Conservation (phyloP, 2,113 vertebrate species). For the Notarius lentiginosus region DNA sequence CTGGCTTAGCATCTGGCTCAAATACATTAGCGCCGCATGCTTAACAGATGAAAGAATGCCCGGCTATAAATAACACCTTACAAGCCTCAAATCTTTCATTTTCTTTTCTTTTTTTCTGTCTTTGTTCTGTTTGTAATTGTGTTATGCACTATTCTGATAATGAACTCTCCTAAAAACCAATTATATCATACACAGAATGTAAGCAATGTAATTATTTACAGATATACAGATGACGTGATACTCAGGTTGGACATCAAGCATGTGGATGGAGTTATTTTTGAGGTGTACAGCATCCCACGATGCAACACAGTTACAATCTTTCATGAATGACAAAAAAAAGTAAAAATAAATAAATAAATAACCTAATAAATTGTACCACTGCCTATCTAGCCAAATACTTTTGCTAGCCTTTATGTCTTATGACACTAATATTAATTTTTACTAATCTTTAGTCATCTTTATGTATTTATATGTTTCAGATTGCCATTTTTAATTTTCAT, state of each 20-base stretch:
- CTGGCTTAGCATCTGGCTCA: slow-evolving; percentile 17
- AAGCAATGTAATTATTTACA: background rate
- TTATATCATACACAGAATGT: background rate
- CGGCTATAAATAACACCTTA: slow-evolving; percentile 22
- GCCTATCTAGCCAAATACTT: no score
- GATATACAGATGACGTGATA: background rate
- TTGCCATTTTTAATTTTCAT: no score
- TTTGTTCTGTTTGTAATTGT: slow-evolving; percentile 41
- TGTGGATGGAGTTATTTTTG: background rate
- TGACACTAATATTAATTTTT: no score
- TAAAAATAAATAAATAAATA: no score
- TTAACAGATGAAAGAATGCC: background rate
- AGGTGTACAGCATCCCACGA: background rate
- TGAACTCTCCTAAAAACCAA: background rate
- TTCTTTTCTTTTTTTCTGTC: slow-evolving; percentile 46
- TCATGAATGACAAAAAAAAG: background rate
- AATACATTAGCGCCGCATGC: background rate
- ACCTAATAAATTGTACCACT: no score
- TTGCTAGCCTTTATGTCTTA: no score
- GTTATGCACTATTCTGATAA: background rate
- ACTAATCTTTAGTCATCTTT: no score
- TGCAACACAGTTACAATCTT: background rate
- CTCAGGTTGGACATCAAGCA: background rate
- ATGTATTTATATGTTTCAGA: no score
- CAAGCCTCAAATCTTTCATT: slow-evolving; percentile 37